These are phyloP conservation scores for Tupaia chinensis DNA, from an alignment of 2,113 vertebrate species.

Conservation along the genomic window DNA sequence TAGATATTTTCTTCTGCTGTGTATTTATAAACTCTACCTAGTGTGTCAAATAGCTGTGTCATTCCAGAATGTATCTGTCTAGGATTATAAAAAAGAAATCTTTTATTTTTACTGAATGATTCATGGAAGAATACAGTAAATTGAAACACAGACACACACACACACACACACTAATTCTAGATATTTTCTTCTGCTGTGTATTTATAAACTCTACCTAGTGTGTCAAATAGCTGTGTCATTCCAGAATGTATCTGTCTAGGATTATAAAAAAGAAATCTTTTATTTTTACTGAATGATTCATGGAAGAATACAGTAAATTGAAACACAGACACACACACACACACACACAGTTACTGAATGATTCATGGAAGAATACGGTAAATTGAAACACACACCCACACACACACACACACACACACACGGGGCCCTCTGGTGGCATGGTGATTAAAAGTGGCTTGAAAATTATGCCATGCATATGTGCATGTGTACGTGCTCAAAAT, in stretches of 20 bases:
- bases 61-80: not conserved
- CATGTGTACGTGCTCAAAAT: too few relatives aligned
- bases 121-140: not conserved
- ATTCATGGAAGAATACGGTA: not conserved
- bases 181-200: too few relatives aligned
- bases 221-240: not conserved
- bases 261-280: not conserved
- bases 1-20: not conserved
- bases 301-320: too few relatives aligned
- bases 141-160: not conserved
- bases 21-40: constrained; percentile 6
- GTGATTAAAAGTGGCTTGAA: too few relatives aligned
- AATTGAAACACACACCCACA: not conserved
- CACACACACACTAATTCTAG: too few relatives aligned
- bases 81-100: not conserved
- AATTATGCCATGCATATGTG: too few relatives aligned
- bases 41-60: not conserved
- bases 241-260: not conserved
- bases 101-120: not conserved
- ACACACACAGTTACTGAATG: too few relatives aligned
- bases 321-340: too few relatives aligned
- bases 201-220: not conserved
- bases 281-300: not conserved
- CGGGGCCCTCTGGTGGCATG: too few relatives aligned
- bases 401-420: too few relatives aligned